Base-by-base conservation (phyloP, 2,113 vertebrate genomes). In the Camelus dromedarius region DNA sequence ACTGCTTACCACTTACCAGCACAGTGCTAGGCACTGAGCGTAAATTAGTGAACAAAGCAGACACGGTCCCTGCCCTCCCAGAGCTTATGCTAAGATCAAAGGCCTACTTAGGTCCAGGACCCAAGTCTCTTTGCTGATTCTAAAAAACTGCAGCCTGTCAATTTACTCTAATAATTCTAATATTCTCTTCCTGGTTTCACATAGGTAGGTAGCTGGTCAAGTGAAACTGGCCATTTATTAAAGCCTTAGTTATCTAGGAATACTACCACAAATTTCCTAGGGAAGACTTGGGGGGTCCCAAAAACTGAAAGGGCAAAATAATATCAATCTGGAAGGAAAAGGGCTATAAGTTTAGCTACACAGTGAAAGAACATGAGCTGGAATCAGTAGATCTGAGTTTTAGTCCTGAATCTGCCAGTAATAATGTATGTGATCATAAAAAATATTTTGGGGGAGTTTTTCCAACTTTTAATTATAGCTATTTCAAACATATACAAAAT, bases 401-500 rank as follows among this genome's bases (percentile, higher is more conserved):
- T 83, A 80, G n/a, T 60, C n/a, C 24, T 81, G 24, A 88, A 84
- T 83, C 50, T 80, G 26, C 58, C 54, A 87, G 48, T 91, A 92
- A 92, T 42, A 94, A 80, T 58, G 56, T 58, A 69, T 69, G 42
- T 58, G 58, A 35, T 46, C 69, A 97, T 42, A 88, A 92, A 92
- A 89, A 93, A 56, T 56, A 90, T 38, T 83, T 67, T 28, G 66
- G 75, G 48, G 28, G 67, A 52, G 52, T 69, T 89, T 91, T 60
- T 48, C 13, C 69, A 85, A 72, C 16, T 77, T 96, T 95, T 72
- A 89, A 86, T 94, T 91, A 73, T 14, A 3, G 30, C 73, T 72
- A 90, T 90, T 91, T 93, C 64, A 86, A 93, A 92, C 46, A 67
- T 73, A 96, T 35, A 89, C 26, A 87, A 88, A 95, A 93, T 10